Evolutionary conservation across 2,113 vertebrate species (phyloP), one percentile per base, ranked within the genome.

Genomic region (Pandion haliaetus): DNA sequence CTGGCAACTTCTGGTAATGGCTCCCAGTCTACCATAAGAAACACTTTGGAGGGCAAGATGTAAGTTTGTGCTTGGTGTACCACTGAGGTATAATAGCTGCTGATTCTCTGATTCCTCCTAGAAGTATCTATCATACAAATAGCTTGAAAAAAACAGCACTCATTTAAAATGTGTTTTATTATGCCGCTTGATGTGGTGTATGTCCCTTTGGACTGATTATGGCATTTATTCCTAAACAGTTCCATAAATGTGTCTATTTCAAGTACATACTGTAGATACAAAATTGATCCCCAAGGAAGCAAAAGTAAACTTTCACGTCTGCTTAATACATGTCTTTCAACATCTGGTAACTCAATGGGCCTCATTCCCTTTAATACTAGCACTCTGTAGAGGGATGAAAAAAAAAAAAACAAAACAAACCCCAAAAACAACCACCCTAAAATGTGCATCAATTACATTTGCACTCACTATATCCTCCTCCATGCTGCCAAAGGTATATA

Each of bases 161-260:
- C 66, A 85, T 82, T 95, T 87, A 66, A 96, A 95, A 82, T 59
- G 84, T 12, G 50, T 55, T 94, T 95, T 91, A 93, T 93, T 93
- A 92, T 36, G 49, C 66, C 34, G 14, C 32, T 86, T 63, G 62
- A 73, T 73, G 62, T 45, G 70, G 40, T 13, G 2, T 63, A 42
- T 24, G 38, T 87, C 90, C 86, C 94, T 84, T 79, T 93, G 93
- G 93, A 92, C 92, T 95, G 93, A 95, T 95, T 91, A 76, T 4
- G 81, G 62, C 74, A 96, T 95, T 91, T 95, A 96, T 82, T 95
- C 74, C 86, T 94, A 31, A 94, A 87, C 76, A 92, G 65, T 94
- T 95, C 72, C 94, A 94, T 67, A 94, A 91, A 95, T 3, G 34
- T 90, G 55, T 65, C 90, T 93, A 91, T 83, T 96, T 91, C 59